phyloP scores from a whole-genome alignment of 1,140 invertebrate genomes.

The Apis cerana region DNA sequence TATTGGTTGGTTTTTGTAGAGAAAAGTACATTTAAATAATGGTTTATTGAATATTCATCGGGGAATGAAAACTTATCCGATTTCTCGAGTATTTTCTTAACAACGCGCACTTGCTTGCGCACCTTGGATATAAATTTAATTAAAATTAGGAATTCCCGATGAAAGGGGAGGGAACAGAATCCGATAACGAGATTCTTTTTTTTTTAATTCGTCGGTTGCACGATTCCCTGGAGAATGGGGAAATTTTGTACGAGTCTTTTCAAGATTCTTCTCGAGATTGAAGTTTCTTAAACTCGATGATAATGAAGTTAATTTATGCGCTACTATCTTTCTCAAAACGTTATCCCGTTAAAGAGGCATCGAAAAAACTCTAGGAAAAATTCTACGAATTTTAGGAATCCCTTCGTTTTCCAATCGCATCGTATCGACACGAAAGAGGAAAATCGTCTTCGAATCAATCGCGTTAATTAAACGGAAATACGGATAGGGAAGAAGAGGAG shows the following conservation, averaged over 20 bases:
- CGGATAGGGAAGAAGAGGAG: background rate
- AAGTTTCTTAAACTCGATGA: too few species aligned
- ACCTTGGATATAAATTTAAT: conserved; percentile 80
- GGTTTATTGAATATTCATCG: too few species aligned
- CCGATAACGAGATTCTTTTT: conserved; percentile 39
- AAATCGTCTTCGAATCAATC: conserved; percentile 46
- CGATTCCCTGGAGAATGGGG: conserved; percentile 22
- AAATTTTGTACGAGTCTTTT: background rate
- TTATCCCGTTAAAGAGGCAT: too few species aligned
- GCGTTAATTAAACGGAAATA: conserved; percentile 61
- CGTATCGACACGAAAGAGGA: conserved; percentile 20
- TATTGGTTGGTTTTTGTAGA: too few species aligned
- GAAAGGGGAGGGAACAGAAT: conserved; percentile 60
- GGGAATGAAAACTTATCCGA: too few species aligned
- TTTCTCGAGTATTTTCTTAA: too few species aligned
- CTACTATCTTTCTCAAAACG: too few species aligned
- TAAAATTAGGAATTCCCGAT: conserved; percentile 79
- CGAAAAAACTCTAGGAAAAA: background rate
- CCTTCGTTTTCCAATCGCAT: background rate
- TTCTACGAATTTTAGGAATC: background rate
- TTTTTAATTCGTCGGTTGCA: conserved; percentile 27
- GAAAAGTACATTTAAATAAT: too few species aligned
- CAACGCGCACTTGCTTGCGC: too few species aligned
- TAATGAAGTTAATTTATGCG: too few species aligned
- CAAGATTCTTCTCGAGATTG: background rate